Percentiles rank a stretch among this genome's conserved stretches.
phyloP scores from a whole-genome alignment of 2,113 vertebrate genomes.

The Cavia porcellus region DNA sequence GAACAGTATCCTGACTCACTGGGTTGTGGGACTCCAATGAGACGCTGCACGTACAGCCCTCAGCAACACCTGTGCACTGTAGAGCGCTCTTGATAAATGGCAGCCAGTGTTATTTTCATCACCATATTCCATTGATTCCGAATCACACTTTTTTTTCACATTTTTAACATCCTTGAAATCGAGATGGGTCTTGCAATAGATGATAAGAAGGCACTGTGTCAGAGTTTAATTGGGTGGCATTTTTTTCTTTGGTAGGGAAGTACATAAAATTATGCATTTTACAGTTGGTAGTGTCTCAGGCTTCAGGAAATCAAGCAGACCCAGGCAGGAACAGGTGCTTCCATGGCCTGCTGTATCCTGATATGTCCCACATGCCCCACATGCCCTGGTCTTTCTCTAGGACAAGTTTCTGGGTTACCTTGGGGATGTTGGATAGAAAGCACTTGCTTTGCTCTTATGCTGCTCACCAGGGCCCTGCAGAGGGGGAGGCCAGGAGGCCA shows the following conservation, averaged over 20 bases:
- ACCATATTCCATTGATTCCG: slow-evolving; percentile 65
- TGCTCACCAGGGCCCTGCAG: not conserved
- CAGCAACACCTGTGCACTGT: not conserved
- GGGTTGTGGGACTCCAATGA: not conserved
- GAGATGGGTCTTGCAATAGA: slow-evolving; percentile 71
- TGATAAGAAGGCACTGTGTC: slow-evolving; percentile 73
- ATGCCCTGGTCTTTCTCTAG: not conserved
- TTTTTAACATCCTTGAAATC: slow-evolving; percentile 76
- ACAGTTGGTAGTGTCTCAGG: not conserved
- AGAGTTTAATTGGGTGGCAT: slow-evolving; percentile 73
- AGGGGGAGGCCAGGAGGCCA: not conserved
- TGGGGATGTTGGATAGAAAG: not conserved
- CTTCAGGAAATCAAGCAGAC: slow-evolving; percentile 48
- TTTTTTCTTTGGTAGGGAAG: slow-evolving; percentile 62
- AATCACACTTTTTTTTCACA: slow-evolving; percentile 45
- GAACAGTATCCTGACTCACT: not conserved
- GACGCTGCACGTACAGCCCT: not conserved
- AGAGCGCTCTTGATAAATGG: not conserved
- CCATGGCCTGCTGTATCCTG: not conserved
- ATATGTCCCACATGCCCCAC: not conserved
- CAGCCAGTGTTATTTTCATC: not conserved
- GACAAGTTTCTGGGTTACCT: not conserved
- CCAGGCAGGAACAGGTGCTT: not conserved
- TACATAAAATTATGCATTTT: slow-evolving; percentile 60
- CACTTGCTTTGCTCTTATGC: not conserved